Evolutionary conservation across 2,888 invertebrate genomes (phyloP), one percentile per base, ranked within the genome.

Genomic region (Therioaphis trifolii): DNA sequence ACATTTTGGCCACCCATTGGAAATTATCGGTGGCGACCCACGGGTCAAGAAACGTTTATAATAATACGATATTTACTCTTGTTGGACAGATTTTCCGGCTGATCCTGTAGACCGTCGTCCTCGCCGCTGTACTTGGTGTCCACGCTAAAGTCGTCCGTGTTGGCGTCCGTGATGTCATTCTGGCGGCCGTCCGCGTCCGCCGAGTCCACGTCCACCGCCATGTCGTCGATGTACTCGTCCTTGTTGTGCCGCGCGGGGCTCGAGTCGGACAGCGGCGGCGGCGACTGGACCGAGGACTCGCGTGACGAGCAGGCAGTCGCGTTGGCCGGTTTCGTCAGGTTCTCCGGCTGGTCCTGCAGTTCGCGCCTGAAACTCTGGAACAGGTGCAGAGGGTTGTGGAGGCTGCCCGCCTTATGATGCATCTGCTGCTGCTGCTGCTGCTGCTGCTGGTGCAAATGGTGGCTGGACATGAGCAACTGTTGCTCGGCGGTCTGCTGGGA

Each of bases 51-150:
- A n/a, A n/a, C n/a, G n/a, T n/a, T n/a, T n/a, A n/a, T n/a, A n/a
- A n/a, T n/a, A n/a, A n/a, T n/a, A n/a, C n/a, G n/a, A 18, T 27
- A 29, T 21, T 87, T 87, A 86, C 88, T 87, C 87, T 88, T 87
- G 84, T 92, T 92, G 88, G 94, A 94, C 87, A 94, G 91, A 89
- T 94, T 94, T 89, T 94, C 94, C 87, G 94, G 94, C 89, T 94
- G 94, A 86, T 94, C 94, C 88, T 94, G 94, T 87, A 91, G 89
- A 85, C 90, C 89, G 88, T 93, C 93, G 85, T 92, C 93, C 88
- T 93, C 93, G 87, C 92, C 92, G 89, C 93, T 93, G 90, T 92
- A 94, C 88, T 93, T 93, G 87, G 93, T 93, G 87, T 93, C 93
- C 91, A 93, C 92, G 89, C 94, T 94, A 90, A 93, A 93, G 87